Evolutionary conservation across 2,113 vertebrate species (phyloP), one percentile per base, ranked within the genome.

Genomic region (Microcebus ravelobensis): DNA sequence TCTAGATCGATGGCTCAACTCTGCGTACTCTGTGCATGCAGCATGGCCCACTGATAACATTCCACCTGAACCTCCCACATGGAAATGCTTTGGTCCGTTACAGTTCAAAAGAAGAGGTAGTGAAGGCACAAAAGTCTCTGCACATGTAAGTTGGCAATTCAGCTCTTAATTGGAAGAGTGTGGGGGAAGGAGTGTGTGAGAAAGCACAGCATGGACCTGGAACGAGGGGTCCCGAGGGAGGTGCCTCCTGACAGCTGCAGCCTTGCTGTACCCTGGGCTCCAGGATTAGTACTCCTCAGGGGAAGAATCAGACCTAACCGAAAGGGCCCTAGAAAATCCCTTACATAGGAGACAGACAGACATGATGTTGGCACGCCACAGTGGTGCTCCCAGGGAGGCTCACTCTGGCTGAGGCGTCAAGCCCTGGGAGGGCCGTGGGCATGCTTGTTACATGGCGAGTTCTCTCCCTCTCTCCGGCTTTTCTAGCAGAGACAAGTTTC

Each of bases 21-120:
- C 99, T 99, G 99, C 99, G 99, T 89, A 99, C 99, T n/a, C 98
- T 99, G 99, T 99, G 99, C 99, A 99, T 99, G 99, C 99, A 99
- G 99, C 99, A 99, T 71, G 99, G 99, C 95, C 99, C 99, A 55
- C 99, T 99, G 97, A 99, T 99, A 98, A 99, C 99, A 99, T 99
- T 99, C 99, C 99, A 99, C 99, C 99, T 99, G 98, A 99, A 99
- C 99, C 99, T 99, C 98, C 99, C 99, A 27, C 99, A 99, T 11
- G 99, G 99, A 94, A 99, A 99, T 83, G 99, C 99, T 92, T 98
- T 99, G 98, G 99, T 99, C 98, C 99, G 99, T 98, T 99, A 99
- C 99, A 99, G 99, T 99, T 99, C 99, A 96, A 99, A 99, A 98
- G 99, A 99, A 98, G 99, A 99, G 99, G 99, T 99, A 94, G 99